Percentiles rank a stretch among this genome's conserved stretches.
Conservation (phyloP, 2,797 vertebrate species). For the Rhodeus uyekii region DNA sequence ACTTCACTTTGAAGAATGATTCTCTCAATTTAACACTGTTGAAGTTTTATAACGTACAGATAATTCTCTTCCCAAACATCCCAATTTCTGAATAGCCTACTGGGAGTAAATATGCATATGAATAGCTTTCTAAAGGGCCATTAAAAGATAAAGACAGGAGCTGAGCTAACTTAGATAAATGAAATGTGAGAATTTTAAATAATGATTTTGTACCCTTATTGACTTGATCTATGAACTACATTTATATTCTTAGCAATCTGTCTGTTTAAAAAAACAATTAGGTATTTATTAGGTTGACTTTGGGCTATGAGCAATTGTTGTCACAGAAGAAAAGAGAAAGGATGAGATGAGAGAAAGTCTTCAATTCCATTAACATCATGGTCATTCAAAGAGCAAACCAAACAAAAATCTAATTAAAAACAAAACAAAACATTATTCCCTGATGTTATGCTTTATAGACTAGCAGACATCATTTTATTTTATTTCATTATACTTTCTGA, state of each 20-base stretch:
- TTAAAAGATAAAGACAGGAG: not conserved
- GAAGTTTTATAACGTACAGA: not conserved
- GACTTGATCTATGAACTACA: not conserved
- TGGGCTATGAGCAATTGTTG: not conserved
- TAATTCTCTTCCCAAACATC: conserved; percentile 19
- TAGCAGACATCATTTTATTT: not conserved
- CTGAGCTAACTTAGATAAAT: not conserved
- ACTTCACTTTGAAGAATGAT: not conserved
- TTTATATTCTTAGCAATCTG: not conserved
- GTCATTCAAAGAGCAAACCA: not conserved
- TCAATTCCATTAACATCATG: not conserved
- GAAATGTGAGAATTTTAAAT: not conserved
- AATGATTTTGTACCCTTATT: not conserved
- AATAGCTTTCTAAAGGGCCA: conserved; percentile 20
- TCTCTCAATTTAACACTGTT: not conserved
- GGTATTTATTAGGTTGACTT: not conserved
- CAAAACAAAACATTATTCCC: not conserved
- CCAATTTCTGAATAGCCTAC: not conserved
- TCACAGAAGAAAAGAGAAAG: not conserved
- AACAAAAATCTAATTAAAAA: no score
- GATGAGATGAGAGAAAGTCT: not conserved
- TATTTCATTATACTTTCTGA: not conserved
- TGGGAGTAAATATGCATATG: conserved; percentile 23
- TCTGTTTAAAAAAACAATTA: conserved; percentile 3
- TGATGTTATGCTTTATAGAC: not conserved